Evolutionary conservation across 2,113 vertebrate species (phyloP).

Genomic region (Dipodomys spectabilis): DNA sequence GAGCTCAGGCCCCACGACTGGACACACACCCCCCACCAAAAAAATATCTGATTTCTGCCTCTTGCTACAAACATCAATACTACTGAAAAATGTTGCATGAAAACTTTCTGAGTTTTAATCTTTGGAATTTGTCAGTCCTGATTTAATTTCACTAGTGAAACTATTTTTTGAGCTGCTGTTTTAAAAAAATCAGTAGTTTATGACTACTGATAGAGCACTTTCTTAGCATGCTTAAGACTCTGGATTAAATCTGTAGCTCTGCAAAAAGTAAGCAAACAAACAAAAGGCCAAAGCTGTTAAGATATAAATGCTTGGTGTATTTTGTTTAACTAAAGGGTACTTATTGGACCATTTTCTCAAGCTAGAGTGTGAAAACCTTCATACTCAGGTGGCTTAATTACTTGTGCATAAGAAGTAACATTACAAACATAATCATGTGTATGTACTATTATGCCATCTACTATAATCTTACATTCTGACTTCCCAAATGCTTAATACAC

Average conservation of each 20-base stretch:
- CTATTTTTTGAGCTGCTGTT: background rate
- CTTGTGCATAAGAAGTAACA: background rate
- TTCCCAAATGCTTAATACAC: background rate
- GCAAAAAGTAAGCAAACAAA: background rate
- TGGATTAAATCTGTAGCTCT: too few relatives aligned
- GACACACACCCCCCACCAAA: too few relatives aligned
- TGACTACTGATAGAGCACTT: background rate
- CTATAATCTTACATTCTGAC: background rate
- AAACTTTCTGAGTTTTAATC: background rate
- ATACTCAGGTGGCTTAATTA: background rate
- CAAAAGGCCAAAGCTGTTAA: background rate
- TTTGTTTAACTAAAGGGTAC: background rate
- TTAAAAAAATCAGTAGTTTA: background rate
- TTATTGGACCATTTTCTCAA: background rate
- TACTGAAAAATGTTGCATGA: background rate
- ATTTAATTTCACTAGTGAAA: background rate
- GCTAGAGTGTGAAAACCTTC: background rate
- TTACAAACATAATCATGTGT: background rate
- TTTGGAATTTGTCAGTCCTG: conserved; percentile 6
- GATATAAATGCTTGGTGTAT: background rate
- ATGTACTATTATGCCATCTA: background rate
- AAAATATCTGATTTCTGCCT: background rate
- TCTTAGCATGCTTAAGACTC: too few relatives aligned
- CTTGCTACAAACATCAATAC: background rate
- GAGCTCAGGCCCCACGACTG: too few relatives aligned